Conservation (phyloP, 35 echinoderm and acorn worm genomes). For the Diadema setosum region DNA sequence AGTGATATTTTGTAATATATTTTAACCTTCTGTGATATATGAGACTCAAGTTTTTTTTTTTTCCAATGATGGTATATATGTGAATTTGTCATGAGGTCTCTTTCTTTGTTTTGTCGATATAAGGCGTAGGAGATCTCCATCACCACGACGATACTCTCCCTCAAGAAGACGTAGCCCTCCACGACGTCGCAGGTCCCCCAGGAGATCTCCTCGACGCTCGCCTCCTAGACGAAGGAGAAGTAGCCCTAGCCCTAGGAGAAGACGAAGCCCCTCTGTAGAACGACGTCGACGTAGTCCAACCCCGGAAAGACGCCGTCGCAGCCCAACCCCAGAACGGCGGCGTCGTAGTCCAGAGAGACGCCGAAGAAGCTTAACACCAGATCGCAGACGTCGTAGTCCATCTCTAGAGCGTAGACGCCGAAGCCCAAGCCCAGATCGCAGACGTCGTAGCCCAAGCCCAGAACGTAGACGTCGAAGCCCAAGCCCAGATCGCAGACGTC, state of each 20-base stretch:
- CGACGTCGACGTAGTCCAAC: slow-evolving; percentile 22
- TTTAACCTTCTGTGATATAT: too few species aligned
- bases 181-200: slow-evolving; percentile 13
- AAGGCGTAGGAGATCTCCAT: slow-evolving; percentile 10
- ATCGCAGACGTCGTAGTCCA: slow-evolving; percentile 11
- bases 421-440: slow-evolving; percentile 33
- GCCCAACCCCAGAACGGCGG: slow-evolving; percentile 26
- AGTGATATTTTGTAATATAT: too few species aligned
- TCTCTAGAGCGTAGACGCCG: slow-evolving; percentile 28
- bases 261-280: slow-evolving; percentile 4
- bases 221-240: slow-evolving; percentile 5
- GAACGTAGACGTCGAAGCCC: slow-evolving; percentile 14
- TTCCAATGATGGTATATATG: too few species aligned
- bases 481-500: slow-evolving; percentile 9
- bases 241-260: slow-evolving; percentile 20
- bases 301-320: background rate
- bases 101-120: too few species aligned
- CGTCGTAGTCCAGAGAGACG: slow-evolving; percentile 30
- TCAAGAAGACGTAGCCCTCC: background rate
- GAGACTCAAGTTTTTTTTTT: too few species aligned
- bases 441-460: slow-evolving; percentile 25
- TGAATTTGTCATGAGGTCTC: too few species aligned
- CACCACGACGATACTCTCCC: background rate
- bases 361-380: slow-evolving; percentile 9
- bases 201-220: slow-evolving; percentile 6